Evolutionary conservation across 1,140 invertebrate species (phyloP).

Genomic region (Drosophila triauraria): DNA sequence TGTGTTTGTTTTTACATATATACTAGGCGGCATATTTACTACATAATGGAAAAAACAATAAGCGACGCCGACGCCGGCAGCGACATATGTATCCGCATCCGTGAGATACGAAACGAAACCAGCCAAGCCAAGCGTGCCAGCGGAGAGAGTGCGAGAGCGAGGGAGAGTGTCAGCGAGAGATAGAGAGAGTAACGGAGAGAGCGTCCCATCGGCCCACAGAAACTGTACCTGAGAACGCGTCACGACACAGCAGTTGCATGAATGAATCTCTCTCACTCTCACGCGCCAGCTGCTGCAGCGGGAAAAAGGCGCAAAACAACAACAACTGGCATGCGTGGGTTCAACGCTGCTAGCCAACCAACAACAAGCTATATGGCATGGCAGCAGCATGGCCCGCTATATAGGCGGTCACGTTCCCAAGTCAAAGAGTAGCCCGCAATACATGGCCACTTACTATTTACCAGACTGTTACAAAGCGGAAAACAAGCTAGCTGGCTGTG

Average conservation of each 20-base stretch:
- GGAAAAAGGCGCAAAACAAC: conserved; percentile 71
- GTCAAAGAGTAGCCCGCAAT: conserved; percentile 57
- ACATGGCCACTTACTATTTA: conserved; percentile 58
- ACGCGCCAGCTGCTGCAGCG: conserved; percentile 62
- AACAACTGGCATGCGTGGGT: conserved; percentile 63
- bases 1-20: conserved; percentile 9
- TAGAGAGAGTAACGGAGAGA: conserved; percentile 8
- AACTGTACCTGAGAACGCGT: conserved; percentile 78
- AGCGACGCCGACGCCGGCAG: conserved; percentile 38
- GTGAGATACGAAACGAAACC: conserved; percentile 65
- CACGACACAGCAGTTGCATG: conserved; percentile 63
- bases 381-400: conserved; percentile 33
- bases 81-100: conserved; percentile 64
- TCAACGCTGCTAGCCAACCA: conserved; percentile 62
- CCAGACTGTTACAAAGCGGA: conserved; percentile 68
- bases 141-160: conserved; percentile 2
- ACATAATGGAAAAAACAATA: conserved; percentile 73
- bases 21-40: conserved; percentile 67
- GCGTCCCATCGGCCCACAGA: conserved; percentile 17
- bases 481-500: conserved; percentile 68
- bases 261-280: conserved; percentile 66
- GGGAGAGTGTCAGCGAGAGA: neutral
- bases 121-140: conserved; percentile 67
- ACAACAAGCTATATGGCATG: conserved; percentile 40
- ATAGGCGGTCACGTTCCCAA: conserved; percentile 75